Percentiles rank a stretch among this genome's conserved stretches.
Evolutionary conservation across 2,797 vertebrate species (phyloP).

Genomic region (Odontamblyopus lacepedii): DNA sequence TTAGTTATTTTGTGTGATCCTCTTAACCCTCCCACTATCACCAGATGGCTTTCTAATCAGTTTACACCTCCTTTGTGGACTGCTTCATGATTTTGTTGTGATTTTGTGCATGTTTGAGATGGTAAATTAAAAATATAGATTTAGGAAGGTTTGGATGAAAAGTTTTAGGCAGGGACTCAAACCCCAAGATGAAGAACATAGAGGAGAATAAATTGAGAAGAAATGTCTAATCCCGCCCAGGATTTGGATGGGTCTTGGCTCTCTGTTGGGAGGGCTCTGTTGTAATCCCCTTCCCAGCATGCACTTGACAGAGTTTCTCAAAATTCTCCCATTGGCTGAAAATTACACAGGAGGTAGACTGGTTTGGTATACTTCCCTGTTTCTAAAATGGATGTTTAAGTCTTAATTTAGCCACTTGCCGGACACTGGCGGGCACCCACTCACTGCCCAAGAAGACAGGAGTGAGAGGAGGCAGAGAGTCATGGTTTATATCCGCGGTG

Average conservation of each 20-base stretch:
- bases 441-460: conserved; percentile 32
- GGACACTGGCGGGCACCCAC: conserved; percentile 12
- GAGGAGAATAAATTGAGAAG: conserved; percentile 44
- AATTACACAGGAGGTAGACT: conserved; percentile 40
- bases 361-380: conserved; percentile 19
- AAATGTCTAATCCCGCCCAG: conserved; percentile 67
- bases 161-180: conserved; percentile 21
- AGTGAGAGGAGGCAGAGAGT: conserved; percentile 18
- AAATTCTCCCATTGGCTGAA: conserved; percentile 55
- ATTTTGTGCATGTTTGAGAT: conserved; percentile 21
- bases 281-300: conserved; percentile 74
- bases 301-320: conserved; percentile 64
- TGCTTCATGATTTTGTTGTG: conserved; percentile 25
- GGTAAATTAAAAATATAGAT: conserved; percentile 44
- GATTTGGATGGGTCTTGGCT: conserved; percentile 68
- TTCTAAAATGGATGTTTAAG: conserved; percentile 38
- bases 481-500: conserved; percentile 20
- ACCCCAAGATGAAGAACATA: conserved; percentile 20
- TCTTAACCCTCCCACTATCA: conserved; percentile 38
- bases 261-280: conserved; percentile 59
- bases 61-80: conserved; percentile 21
- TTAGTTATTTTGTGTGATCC: conserved; percentile 44
- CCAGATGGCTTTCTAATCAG: conserved; percentile 45
- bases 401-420: conserved; percentile 35
- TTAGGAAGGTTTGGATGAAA: conserved; percentile 26